Evolutionary conservation across 2,797 vertebrate species (phyloP), one percentile per base, ranked within the genome.

Genomic region (Eulemur coronatus): DNA sequence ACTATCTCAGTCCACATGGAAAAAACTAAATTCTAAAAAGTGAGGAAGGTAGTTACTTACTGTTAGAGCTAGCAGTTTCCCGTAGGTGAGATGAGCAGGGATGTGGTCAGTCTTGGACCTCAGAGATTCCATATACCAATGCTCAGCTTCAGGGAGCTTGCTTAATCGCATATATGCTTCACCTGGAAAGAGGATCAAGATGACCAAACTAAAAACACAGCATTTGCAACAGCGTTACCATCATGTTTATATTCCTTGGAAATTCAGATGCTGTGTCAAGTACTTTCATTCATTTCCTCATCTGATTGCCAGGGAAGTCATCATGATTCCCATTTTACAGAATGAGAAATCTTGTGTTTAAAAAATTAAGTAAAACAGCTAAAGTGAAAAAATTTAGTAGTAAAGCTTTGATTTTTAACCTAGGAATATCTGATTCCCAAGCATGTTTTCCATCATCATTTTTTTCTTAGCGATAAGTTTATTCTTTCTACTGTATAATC

Each of bases 41-140:
- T 28, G 24, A 33, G 80, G 48, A 28, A 85, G 35, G 20, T 48
- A 14, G 75, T 46, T 75, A 98, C 99, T 99, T 98, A 99, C 99
- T 95, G 99, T 99, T 84, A 99, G 98, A 24, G 99, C 99, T 90
- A 99, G 98, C 8, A 99, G 99, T 89, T 99, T 99, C 73, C 99
- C 99, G 0, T 99, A 99, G 46, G 99, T 99, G 93, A 99, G 99
- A 97, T 99, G 99, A 48, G 99, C 99, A 61, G 99, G 99, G n/a
- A 99, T 99, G 98, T 99, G 99, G 98, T 99, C 99, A 0, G 99
- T 99, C 98, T 99, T 99, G 98, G 99, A 99, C 98, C 99, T 98
- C 98, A 99, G 97, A 0, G 99, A 99, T 97, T 99, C 99, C 97
- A 98, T 96, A 70, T 99, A 99, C 99, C 99, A 99, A 97, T 98